Evolutionary conservation across 2,113 vertebrate species (phyloP), one percentile per base, ranked within the genome.

Genomic region (Petrocephalus zakoni): DNA sequence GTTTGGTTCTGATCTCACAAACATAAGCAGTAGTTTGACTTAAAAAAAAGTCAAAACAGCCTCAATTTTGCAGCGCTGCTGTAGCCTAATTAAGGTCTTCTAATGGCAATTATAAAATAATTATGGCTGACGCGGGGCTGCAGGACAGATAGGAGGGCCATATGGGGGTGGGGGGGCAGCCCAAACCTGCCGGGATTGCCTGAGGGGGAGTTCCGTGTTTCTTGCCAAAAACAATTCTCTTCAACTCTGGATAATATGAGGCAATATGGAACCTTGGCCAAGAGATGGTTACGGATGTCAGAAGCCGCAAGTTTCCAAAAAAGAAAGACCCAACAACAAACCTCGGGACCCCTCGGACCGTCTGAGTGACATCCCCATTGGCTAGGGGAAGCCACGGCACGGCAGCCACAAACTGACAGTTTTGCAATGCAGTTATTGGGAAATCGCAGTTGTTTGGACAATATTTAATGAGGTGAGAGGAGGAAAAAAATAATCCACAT

Each of bases 381-480:
- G 94, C 94, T 95, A 90, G 89, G 89, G 89, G 87, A 90, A 90
- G 93, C 94, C 94, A 91, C 95, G 95, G 93, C 92, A 94, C 94
- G 92, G 93, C 95, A 95, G 90, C 94, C 95, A 94, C 95, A 94
- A 94, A 95, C 94, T 95, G 93, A 95, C 95, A 94, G 95, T 95
- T 95, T 93, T 94, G 93, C 94, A 95, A 92, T 25, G 90, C 93
- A 94, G 94, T 95, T 95, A 95, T 95, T 94, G 94, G 93, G 94
- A 94, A 94, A 92, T 78, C 88, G 90, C 83, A 92, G 93, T 94
- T 93, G 93, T 91, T 94, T 95, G 93, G 94, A 91, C 92, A 93
- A 85, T 82, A 89, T 92, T 91, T 93, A 92, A 93, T 92, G 94
- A 93, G 91, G 92, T 92, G 90, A 91, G 89, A 46, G n/a, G n/a